A percentile compares a stretch with the other conserved stretches of the same genome.
These are phyloP conservation scores for Phenganax stokvisi DNA, from an alignment of 92 coral and sea anemone species.

Conservation along the genomic window DNA sequence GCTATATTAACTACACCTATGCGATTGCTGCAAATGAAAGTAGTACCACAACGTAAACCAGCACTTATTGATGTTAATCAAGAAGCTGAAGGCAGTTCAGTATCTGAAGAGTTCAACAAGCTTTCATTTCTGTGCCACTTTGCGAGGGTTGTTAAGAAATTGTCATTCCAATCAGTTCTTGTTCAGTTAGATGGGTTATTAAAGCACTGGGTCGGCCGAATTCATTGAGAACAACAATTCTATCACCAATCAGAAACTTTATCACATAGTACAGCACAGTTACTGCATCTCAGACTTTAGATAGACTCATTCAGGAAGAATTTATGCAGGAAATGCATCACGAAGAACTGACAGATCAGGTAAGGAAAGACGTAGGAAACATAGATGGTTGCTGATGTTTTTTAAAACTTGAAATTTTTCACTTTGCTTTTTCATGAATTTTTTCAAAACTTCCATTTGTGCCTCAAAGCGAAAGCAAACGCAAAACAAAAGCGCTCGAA, in stretches of 20 bases:
- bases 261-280: slow-evolving; percentile 6
- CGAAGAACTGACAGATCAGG: no score
- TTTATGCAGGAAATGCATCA: no score
- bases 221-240: not conserved
- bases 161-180: not conserved
- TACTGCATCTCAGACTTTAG: not conserved
- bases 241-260: not conserved
- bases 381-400: no score
- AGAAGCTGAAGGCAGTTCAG: not conserved
- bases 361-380: no score
- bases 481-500: no score
- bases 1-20: not conserved
- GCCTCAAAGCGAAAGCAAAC: no score
- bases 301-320: no score
- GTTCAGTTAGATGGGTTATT: not conserved
- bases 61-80: not conserved
- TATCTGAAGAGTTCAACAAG: not conserved
- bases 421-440: no score
- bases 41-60: not conserved
- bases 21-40: not conserved
- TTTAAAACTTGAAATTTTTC: no score
- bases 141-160: not conserved
- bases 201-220: slow-evolving; percentile 1
- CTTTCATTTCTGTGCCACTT: not conserved
- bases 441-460: no score